Evolutionary conservation across 2,888 invertebrate species (phyloP).

Genomic region (Chaitophorus viminalis): DNA sequence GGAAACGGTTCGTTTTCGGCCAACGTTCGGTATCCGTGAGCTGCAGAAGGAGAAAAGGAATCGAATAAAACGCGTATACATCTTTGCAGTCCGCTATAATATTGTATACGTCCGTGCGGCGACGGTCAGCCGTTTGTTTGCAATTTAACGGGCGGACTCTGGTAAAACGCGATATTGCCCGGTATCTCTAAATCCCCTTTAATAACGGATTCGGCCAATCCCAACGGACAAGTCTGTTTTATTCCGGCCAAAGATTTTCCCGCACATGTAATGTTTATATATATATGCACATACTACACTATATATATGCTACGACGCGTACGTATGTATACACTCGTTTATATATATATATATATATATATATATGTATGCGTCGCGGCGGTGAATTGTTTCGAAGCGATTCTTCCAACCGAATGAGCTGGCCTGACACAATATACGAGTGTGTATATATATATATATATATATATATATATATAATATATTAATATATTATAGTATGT

Average conservation of each 20-base stretch:
- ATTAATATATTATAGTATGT: too few relatives aligned
- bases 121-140: slow-evolving; percentile 44
- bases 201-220: slow-evolving; percentile 56
- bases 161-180: slow-evolving; percentile 16
- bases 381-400: slow-evolving; percentile 52
- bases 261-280: too few relatives aligned
- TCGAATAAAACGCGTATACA: slow-evolving; percentile 13
- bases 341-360: too few relatives aligned
- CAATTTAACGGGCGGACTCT: slow-evolving; percentile 25
- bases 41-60: neutral
- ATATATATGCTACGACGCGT: neutral
- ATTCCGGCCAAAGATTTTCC: slow-evolving; percentile 24
- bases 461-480: too few relatives aligned
- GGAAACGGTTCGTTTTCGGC: too few relatives aligned
- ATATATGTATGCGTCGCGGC: neutral
- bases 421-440: neutral
- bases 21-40: too few relatives aligned
- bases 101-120: neutral
- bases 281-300: neutral
- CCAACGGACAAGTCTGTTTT: slow-evolving; percentile 40
- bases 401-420: slow-evolving; percentile 7
- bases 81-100: neutral
- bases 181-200: slow-evolving; percentile 10
- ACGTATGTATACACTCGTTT: neutral
- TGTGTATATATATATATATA: too few relatives aligned